Evolutionary conservation across 2,888 invertebrate species (phyloP), one percentile per base, ranked within the genome.

Genomic region (Campoletis raptor): DNA sequence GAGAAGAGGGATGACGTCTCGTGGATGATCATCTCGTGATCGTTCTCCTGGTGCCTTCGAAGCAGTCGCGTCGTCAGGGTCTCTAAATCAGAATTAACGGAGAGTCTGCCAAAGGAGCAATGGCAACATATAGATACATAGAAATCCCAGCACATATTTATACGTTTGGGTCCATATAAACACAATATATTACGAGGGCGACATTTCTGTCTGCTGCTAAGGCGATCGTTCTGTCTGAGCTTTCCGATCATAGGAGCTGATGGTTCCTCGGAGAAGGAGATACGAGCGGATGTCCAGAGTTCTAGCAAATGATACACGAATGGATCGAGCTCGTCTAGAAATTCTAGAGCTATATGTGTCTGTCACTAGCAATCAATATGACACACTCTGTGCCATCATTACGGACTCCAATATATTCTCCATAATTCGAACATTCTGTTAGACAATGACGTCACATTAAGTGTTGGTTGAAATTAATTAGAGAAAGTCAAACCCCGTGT

Each of bases 41-140:
- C 69, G 64, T 69, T 21, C 74, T 81, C 45, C n/a, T n/a, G 83
- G 70, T 83, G 76, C 79, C 79, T 79, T 54, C 54, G 64, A 67
- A 77, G 37, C 74, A 45, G 77, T 54, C 83, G 79, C 52, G 36
- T 79, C 70, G 57, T 66, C 24, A 61, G 66, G 40, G 78, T 70
- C 83, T 69, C 86, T 87, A 87, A 87, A 87, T 87, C 87, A 87
- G 87, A 86, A 86, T 86, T 86, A 86, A 61, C 78, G 69, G 24
- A 54, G 76, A 81, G 67, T 83, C 81, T 78, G 77, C 72, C 77
- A 73, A 86, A 86, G 86, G 78, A 77, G 86, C 86, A 80, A 80
- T 79, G 70, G 61, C 79, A 52, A 81, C 30, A 61, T 61, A 42
- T 30, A 30, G 30, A 30, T 9, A 57, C 61, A 48, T 67, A 40